These are phyloP conservation scores for Margaritifera margaritifera DNA, from an alignment of 2,888 invertebrate genomes.

Conservation along the genomic window DNA sequence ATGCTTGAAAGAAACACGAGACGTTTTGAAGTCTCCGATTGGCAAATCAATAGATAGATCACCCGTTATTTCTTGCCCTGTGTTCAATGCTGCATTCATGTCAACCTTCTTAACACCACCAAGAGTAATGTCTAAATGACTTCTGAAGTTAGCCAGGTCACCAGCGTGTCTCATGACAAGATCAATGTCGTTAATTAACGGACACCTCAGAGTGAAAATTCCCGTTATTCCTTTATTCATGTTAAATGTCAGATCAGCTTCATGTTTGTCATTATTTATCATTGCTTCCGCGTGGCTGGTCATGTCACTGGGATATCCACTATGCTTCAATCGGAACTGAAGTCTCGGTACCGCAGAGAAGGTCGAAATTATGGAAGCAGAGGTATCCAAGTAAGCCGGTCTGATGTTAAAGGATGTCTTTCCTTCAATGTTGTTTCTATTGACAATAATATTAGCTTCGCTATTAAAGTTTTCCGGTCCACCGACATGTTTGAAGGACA, in stretches of 20 bases:
- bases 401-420: no score
- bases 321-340: background rate
- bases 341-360: no score
- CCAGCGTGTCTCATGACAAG: background rate
- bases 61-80: no score
- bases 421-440: no score
- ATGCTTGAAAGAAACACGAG: no score
- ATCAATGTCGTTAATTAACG: no score
- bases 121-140: conserved; percentile 5
- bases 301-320: conserved; percentile 8
- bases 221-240: background rate
- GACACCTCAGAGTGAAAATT: no score
- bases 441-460: conserved; percentile 4
- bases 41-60: no score
- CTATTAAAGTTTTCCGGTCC: conserved; percentile 27
- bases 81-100: no score
- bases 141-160: background rate
- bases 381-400: no score
- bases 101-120: conserved; percentile 5
- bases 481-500: conserved; percentile 35
- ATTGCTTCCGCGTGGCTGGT: conserved; percentile 8
- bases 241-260: conserved; percentile 4
- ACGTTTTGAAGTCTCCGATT: no score
- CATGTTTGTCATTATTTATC: conserved; percentile 6
- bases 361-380: no score